Percentiles rank a stretch among this genome's conserved stretches.
Evolutionary conservation across 1,140 invertebrate genomes (phyloP).

Genomic region (Drosophila erecta): DNA sequence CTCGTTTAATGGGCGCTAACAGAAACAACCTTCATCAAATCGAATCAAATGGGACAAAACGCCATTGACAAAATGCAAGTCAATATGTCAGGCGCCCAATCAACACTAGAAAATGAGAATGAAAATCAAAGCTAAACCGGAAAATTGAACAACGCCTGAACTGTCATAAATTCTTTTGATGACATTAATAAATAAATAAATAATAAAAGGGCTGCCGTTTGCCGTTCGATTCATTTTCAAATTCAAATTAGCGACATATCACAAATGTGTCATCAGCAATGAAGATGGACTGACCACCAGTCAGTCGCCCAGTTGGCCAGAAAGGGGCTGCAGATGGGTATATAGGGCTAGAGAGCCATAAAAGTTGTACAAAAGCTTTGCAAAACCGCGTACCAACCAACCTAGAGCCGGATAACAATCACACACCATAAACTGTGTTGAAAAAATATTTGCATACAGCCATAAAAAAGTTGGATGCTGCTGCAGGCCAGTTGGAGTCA

Average conservation of each 20-base stretch:
- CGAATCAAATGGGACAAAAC: conserved; percentile 64
- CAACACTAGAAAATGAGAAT: conserved; percentile 46
- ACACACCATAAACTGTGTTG: conserved; percentile 58
- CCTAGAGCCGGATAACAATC: conserved; percentile 60
- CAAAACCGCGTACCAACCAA: conserved; percentile 43
- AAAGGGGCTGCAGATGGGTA: not conserved
- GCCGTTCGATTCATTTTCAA: conserved; percentile 51
- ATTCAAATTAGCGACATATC: conserved; percentile 74
- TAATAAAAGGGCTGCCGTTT: conserved; percentile 31
- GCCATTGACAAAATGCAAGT: conserved; percentile 73
- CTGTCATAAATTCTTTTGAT: conserved; percentile 53
- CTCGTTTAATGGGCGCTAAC: conserved; percentile 51
- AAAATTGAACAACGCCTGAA: conserved; percentile 11
- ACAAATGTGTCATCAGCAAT: conserved; percentile 53
- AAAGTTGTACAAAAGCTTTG: conserved; percentile 50
- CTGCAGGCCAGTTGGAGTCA: conserved; percentile 54
- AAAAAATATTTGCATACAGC: conserved; percentile 67
- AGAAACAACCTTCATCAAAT: conserved; percentile 74
- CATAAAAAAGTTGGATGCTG: conserved; percentile 31
- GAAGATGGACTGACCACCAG: conserved; percentile 29
- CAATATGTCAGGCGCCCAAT: conserved; percentile 64
- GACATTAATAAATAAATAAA: conserved; percentile 30
- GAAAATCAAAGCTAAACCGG: conserved; percentile 43
- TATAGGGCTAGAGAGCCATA: conserved; percentile 10
- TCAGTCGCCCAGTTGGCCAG: not conserved